These are phyloP conservation scores for Hypercompe scribonia DNA, from an alignment of 2,888 invertebrate species.

Conservation along the genomic window DNA sequence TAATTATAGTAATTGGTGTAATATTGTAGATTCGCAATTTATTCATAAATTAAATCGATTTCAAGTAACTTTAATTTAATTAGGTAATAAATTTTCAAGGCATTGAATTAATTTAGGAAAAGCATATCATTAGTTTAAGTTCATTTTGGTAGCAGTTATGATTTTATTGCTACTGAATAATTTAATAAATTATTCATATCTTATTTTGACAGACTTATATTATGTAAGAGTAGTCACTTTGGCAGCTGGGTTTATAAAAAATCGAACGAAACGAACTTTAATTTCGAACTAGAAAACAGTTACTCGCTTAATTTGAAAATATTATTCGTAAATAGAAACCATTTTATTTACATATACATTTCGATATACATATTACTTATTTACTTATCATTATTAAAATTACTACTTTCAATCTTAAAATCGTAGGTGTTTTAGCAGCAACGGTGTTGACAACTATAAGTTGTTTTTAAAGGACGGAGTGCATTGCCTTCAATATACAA, in stretches of 20 bases:
- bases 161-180: constrained; percentile 3
- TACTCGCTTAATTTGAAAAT: neutral
- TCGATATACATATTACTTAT: neutral
- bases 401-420: too few relatives aligned
- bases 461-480: neutral
- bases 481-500: neutral
- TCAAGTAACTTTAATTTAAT: constrained; percentile 16
- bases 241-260: too few relatives aligned
- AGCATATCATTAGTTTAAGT: constrained; percentile 7
- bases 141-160: neutral
- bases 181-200: neutral
- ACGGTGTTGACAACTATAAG: neutral
- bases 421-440: neutral
- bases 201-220: neutral
- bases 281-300: neutral
- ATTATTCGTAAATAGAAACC: neutral
- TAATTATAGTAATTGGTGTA: constrained; percentile 31
- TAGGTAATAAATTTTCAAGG: constrained; percentile 9
- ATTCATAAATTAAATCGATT: constrained; percentile 25
- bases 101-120: constrained; percentile 6
- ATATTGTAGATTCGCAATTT: constrained; percentile 32
- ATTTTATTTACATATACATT: neutral
- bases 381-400: too few relatives aligned
- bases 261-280: too few relatives aligned
- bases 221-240: too few relatives aligned